These are phyloP conservation scores for Channallabes apus DNA, from an alignment of 2,797 vertebrate species.

Conservation along the genomic window DNA sequence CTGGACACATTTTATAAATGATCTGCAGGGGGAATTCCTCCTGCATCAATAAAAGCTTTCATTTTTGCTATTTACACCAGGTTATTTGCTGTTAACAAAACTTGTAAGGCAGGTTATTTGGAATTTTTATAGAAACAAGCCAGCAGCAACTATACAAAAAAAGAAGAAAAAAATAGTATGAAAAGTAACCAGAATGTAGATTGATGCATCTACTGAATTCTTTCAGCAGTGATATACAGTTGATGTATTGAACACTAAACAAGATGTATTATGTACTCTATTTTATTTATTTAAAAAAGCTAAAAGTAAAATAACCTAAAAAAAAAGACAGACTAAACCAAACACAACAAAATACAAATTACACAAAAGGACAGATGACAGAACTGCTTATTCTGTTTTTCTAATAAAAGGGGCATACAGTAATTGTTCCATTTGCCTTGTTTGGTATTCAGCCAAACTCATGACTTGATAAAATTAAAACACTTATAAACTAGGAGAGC, in stretches of 20 bases:
- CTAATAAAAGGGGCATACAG: neutral
- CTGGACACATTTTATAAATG: neutral
- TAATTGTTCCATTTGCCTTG: neutral
- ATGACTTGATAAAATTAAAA: neutral
- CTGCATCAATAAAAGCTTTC: neutral
- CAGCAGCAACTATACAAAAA: neutral
- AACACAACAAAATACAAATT: neutral
- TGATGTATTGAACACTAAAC: neutral
- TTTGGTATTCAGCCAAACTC: neutral
- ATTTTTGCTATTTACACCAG: neutral
- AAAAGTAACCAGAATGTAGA: neutral
- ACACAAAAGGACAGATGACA: neutral
- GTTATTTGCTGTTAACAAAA: neutral
- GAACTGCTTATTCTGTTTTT: neutral
- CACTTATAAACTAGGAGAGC: neutral
- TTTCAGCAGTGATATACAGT: neutral
- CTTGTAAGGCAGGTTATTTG: neutral
- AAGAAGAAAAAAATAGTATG: neutral
- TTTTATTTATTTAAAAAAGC: neutral
- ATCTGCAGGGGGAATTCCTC: neutral
- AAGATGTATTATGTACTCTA: neutral
- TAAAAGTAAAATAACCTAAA: conserved; percentile 1
- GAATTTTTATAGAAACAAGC: neutral
- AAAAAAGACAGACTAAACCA: neutral
- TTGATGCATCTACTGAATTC: neutral